Evolutionary conservation across 2,113 vertebrate genomes (phyloP).

Genomic region (Serinus canaria): DNA sequence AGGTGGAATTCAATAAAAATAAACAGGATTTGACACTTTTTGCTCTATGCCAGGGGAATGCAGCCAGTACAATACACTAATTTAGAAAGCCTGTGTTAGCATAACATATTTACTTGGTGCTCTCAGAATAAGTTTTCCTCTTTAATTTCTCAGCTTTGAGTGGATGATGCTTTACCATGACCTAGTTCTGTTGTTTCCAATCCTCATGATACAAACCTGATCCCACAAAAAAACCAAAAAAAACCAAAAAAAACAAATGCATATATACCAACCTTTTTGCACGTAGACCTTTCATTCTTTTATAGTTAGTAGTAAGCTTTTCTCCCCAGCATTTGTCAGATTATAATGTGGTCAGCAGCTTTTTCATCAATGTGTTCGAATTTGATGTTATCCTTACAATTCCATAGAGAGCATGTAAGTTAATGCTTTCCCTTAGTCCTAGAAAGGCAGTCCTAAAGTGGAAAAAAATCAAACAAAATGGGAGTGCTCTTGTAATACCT

Average conservation of each 20-base stretch:
- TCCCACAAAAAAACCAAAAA: constrained; percentile 6
- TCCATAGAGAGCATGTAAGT: neutral
- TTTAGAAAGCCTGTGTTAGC: neutral
- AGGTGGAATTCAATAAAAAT: constrained; percentile 35
- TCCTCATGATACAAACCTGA: neutral
- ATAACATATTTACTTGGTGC: neutral
- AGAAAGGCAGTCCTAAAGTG: neutral
- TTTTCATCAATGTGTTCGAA: neutral
- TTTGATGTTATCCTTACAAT: neutral
- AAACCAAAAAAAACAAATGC: neutral
- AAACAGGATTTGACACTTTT: constrained; percentile 22
- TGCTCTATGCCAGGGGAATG: neutral
- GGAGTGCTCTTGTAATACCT: neutral
- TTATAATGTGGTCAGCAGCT: neutral
- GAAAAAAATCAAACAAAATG: neutral
- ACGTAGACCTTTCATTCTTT: neutral
- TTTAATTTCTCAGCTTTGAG: neutral
- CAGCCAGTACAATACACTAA: neutral
- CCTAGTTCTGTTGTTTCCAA: constrained; percentile 5
- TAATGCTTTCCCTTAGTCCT: neutral
- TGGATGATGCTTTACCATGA: neutral
- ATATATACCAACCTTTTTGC: neutral
- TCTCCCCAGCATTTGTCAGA: neutral
- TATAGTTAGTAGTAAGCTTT: neutral
- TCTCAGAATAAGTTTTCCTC: neutral